Evolutionary conservation across 2,888 invertebrate genomes (phyloP).

Genomic region (Aphidius colemani): DNA sequence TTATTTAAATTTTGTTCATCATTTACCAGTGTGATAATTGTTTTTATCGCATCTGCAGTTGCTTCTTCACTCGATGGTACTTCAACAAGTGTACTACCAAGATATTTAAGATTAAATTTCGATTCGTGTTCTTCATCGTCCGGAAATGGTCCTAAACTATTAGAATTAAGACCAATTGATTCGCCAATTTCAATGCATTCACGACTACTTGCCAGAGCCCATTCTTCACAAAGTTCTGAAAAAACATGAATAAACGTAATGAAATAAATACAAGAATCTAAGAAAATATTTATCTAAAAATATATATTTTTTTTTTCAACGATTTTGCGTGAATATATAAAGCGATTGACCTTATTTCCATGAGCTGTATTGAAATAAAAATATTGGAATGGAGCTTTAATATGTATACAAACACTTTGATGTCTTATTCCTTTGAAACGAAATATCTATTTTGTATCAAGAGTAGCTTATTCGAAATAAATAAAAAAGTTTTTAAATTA

Average conservation of each 20-base stretch:
- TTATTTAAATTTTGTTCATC: slow-evolving; percentile 19
- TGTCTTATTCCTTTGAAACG: too few relatives aligned
- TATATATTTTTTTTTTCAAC: neutral
- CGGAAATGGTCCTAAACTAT: slow-evolving; percentile 46
- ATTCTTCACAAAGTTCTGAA: slow-evolving; percentile 72
- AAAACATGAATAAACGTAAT: slow-evolving; percentile 42
- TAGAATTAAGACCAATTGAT: slow-evolving; percentile 35
- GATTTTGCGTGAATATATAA: neutral
- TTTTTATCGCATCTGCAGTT: slow-evolving; percentile 81
- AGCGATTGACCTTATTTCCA: too few relatives aligned
- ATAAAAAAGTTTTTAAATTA: too few relatives aligned
- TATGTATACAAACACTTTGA: too few relatives aligned
- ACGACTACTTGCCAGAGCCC: slow-evolving; percentile 69
- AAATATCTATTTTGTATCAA: too few relatives aligned
- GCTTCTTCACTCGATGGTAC: slow-evolving; percentile 75
- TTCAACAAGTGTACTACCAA: slow-evolving; percentile 79
- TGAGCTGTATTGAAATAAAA: too few relatives aligned
- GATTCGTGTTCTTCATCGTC: slow-evolving; percentile 59
- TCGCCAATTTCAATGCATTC: slow-evolving; percentile 62
- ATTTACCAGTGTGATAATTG: slow-evolving; percentile 69
- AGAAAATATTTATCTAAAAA: neutral
- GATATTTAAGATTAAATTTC: slow-evolving; percentile 72
- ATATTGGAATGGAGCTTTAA: too few relatives aligned
- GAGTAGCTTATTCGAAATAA: too few relatives aligned
- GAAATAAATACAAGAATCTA: neutral